phyloP scores from a whole-genome alignment of 2,113 vertebrate species.

The Suricata suricatta region DNA sequence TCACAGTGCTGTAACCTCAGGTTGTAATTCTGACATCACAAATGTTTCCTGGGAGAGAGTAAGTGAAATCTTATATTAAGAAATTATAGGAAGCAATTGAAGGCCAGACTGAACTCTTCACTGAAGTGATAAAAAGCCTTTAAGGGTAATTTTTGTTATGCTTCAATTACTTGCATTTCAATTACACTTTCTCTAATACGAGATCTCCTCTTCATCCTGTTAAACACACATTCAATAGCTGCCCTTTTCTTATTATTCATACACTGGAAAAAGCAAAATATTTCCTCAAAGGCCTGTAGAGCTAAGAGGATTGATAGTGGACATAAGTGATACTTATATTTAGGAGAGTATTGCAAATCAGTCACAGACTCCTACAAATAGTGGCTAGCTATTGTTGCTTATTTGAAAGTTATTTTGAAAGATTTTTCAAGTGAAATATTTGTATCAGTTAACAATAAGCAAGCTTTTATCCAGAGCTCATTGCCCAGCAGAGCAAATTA shows the following conservation, averaged over 20 bases:
- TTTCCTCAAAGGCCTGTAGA: background rate
- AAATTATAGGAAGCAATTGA: slow-evolving; percentile 43
- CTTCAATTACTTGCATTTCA: slow-evolving; percentile 58
- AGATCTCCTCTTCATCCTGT: background rate
- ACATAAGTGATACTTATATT: background rate
- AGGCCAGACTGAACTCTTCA: slow-evolving; percentile 15
- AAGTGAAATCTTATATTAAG: background rate
- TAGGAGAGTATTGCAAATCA: background rate
- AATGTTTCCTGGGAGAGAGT: slow-evolving; percentile 41
- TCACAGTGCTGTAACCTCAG: background rate
- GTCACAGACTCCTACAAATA: background rate
- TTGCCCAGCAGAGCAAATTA: background rate
- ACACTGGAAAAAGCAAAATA: background rate
- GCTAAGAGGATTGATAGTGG: background rate
- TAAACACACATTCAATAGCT: slow-evolving; percentile 46
- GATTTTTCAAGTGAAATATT: background rate
- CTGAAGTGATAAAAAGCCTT: slow-evolving; percentile 53
- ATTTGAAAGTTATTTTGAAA: background rate
- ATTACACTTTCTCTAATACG: slow-evolving; percentile 19
- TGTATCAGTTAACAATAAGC: background rate
- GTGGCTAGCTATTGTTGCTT: background rate
- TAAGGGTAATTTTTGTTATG: slow-evolving; percentile 45
- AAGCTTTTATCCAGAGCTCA: background rate
- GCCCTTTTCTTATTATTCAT: slow-evolving; percentile 41
- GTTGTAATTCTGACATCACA: slow-evolving; percentile 60